phyloP scores from a whole-genome alignment of 2,888 invertebrate species.

The Calliphora vomitoria region DNA sequence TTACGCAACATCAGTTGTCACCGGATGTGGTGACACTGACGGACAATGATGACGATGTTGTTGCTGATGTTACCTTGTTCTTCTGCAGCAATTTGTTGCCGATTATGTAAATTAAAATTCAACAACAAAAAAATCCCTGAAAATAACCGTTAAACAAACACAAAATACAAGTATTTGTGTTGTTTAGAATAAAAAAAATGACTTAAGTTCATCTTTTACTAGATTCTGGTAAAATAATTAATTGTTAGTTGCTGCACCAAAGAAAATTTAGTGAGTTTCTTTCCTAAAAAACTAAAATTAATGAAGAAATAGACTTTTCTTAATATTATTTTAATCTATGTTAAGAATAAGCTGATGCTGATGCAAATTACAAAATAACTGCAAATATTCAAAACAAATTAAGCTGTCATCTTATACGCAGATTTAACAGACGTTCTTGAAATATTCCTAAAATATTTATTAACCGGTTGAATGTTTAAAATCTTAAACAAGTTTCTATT shows the following conservation, averaged over 20 bases:
- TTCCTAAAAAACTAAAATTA: no score
- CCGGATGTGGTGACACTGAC: slow-evolving; percentile 75
- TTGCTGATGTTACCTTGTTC: slow-evolving; percentile 5
- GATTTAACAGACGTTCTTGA: neutral
- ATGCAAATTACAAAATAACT: neutral
- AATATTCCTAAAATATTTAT: neutral
- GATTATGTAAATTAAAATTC: neutral
- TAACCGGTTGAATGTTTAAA: no score
- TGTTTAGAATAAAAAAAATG: neutral
- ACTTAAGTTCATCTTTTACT: neutral
- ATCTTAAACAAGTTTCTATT: no score
- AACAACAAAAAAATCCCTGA: neutral
- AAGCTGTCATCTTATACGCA: no score
- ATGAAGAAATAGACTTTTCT: no score
- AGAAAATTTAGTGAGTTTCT: no score
- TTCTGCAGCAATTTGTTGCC: neutral
- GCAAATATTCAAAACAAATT: no score
- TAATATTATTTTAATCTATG: neutral
- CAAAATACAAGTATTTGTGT: neutral
- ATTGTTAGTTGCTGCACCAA: no score
- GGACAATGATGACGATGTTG: neutral
- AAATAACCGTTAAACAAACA: neutral
- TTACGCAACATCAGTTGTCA: slow-evolving; percentile 73
- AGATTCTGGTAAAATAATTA: no score
- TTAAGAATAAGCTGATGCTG: neutral